phyloP scores from a whole-genome alignment of 2,888 invertebrate species.

The Gymnoscelis rufifasciata region DNA sequence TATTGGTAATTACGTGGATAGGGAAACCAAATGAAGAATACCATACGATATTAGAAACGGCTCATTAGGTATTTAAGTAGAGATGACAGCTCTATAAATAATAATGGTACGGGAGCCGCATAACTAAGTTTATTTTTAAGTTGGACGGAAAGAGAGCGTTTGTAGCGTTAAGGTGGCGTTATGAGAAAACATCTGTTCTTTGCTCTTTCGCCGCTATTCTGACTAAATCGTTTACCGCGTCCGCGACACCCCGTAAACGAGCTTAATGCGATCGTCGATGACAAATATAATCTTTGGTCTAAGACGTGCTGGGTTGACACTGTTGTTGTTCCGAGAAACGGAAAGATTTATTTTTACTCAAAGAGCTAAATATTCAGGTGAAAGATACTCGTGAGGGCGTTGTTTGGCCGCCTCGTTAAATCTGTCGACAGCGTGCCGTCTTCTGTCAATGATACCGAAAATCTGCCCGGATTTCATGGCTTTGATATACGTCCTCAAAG shows the following conservation, averaged over 20 bases:
- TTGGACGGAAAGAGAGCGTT: conserved; percentile 49
- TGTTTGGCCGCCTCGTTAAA: conserved; percentile 67
- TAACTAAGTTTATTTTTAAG: conserved; percentile 54
- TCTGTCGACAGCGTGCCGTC: conserved; percentile 59
- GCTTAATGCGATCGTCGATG: conserved; percentile 67
- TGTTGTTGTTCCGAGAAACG: conserved; percentile 75
- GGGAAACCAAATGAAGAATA: conserved; percentile 58
- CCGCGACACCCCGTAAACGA: conserved; percentile 64
- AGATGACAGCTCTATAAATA: conserved; percentile 74
- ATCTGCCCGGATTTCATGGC: conserved; percentile 62
- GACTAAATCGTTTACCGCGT: conserved; percentile 64
- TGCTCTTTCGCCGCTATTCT: conserved; percentile 49
- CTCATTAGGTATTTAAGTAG: conserved; percentile 74
- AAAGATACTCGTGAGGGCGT: conserved; percentile 71
- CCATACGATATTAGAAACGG: conserved; percentile 69
- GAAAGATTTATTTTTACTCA: conserved; percentile 75
- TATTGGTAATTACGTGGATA: conserved; percentile 64
- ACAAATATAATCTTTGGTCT: conserved; percentile 77
- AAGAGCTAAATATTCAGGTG: conserved; percentile 78
- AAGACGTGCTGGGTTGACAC: conserved; percentile 70
- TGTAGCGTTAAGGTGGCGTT: conserved; percentile 49
- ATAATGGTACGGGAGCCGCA: conserved; percentile 43
- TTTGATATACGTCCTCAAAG: conserved; percentile 70
- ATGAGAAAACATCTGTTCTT: conserved; percentile 68
- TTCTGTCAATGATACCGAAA: conserved; percentile 63